Conservation (phyloP, 2,113 vertebrate species). For the Hirundichthys speculiger region DNA sequence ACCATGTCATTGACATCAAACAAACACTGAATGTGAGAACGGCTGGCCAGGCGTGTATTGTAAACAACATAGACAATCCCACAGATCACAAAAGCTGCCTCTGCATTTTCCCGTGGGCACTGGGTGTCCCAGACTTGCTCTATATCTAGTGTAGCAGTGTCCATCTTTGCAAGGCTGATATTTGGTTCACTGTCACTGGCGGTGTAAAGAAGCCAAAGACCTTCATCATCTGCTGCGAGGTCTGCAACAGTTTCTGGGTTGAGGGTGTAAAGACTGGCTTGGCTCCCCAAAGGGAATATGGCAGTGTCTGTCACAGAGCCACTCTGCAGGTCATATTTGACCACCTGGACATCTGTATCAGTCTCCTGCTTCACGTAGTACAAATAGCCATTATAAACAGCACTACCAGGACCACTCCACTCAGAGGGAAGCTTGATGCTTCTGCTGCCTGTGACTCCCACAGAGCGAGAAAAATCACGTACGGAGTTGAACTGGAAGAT, state of each 20-base stretch:
- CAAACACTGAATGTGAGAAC: conserved; percentile 92
- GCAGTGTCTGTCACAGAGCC: conserved; percentile 86
- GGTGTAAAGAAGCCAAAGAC: conserved; percentile 93
- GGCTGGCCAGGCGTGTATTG: conserved; percentile 91
- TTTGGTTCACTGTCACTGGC: conserved; percentile 85
- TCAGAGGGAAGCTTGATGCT: conserved; percentile 86
- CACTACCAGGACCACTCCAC: conserved; percentile 88
- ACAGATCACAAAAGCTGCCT: conserved; percentile 92
- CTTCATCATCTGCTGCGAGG: conserved; percentile 88
- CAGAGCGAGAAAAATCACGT: conserved; percentile 85
- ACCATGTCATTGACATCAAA: conserved; percentile 92
- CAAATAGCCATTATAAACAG: conserved; percentile 87
- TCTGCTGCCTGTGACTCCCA: conserved; percentile 78
- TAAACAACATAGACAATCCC: conserved; percentile 96
- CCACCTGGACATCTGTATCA: conserved; percentile 84
- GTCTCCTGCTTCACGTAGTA: conserved; percentile 84
- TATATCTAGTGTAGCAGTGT: conserved; percentile 88
- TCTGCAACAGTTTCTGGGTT: conserved; percentile 89
- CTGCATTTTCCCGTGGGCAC: conserved; percentile 90
- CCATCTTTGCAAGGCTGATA: conserved; percentile 93
- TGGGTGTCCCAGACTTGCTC: conserved; percentile 97
- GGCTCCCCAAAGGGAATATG: conserved; percentile 87
- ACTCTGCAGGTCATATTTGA: conserved; percentile 90
- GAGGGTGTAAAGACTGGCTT: conserved; percentile 86
- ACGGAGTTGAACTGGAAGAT: conserved; percentile 87